Conservation (phyloP, 2,113 vertebrate species). For the Eudyptes chrysolophus region DNA sequence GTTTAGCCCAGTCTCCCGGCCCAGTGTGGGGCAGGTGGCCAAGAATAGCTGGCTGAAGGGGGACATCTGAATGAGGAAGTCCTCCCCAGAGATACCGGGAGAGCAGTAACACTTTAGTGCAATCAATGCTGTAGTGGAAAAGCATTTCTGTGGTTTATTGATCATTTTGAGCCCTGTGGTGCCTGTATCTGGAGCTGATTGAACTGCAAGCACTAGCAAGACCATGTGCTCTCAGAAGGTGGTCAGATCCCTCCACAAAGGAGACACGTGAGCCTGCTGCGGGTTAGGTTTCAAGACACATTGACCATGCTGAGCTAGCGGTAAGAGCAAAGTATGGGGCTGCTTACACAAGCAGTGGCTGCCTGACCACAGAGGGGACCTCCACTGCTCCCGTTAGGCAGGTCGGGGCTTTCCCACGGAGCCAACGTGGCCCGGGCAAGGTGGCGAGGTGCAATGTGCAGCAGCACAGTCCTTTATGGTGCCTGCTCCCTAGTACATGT, state of each 20-base stretch:
- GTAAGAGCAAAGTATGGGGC: neutral
- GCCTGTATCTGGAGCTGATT: neutral
- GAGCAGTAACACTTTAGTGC: neutral
- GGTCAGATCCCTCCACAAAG: neutral
- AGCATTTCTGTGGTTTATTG: neutral
- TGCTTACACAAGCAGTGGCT: neutral
- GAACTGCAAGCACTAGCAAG: neutral
- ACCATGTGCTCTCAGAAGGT: neutral
- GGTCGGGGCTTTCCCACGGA: neutral
- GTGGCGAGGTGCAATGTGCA: neutral
- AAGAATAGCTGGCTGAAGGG: slow-evolving; percentile 76
- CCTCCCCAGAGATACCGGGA: neutral
- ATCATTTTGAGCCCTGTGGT: neutral
- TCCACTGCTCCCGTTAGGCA: neutral
- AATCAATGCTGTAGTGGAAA: neutral
- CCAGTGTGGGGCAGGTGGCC: slow-evolving; percentile 64
- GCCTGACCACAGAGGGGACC: neutral
- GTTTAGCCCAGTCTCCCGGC: slow-evolving; percentile 60
- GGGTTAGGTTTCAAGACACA: neutral
- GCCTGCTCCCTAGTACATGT: neutral
- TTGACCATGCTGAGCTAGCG: neutral
- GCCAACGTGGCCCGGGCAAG: neutral
- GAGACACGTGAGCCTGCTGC: neutral
- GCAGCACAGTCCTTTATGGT: neutral
- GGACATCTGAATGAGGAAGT: neutral